phyloP scores from a whole-genome alignment of 1,140 invertebrate species.

The Rhizoglyphus robini region DNA sequence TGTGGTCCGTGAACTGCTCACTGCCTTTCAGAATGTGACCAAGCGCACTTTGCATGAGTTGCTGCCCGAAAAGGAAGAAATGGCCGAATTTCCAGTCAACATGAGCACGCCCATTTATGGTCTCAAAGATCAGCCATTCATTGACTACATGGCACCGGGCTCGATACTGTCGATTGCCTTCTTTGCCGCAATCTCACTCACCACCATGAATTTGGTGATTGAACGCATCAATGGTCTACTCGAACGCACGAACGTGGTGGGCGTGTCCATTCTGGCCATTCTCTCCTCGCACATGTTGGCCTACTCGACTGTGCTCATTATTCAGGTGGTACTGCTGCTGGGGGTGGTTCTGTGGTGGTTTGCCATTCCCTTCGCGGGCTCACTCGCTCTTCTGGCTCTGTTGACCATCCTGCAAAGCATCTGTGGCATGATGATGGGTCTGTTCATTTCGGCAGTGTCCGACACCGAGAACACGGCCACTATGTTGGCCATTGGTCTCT shows the following conservation, averaged over 20 bases:
- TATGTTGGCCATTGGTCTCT: constrained; percentile 77
- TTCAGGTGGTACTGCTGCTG: constrained; percentile 71
- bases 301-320: constrained; percentile 84
- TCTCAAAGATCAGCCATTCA: constrained; percentile 69
- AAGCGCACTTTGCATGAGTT: too few relatives aligned
- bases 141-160: constrained; percentile 86
- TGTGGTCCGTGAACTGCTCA: background rate
- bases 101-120: constrained; percentile 72
- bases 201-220: constrained; percentile 75
- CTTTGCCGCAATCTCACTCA: constrained; percentile 82
- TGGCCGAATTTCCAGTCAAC: constrained; percentile 21
- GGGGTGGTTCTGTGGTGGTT: constrained; percentile 70
- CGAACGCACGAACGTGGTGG: constrained; percentile 74
- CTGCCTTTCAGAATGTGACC: constrained; percentile 25
- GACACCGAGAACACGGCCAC: constrained; percentile 81
- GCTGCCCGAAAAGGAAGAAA: too few relatives aligned
- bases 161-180: constrained; percentile 90
- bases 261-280: constrained; percentile 74
- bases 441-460: constrained; percentile 71
- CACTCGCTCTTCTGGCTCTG: constrained; percentile 53
- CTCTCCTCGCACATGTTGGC: constrained; percentile 80
- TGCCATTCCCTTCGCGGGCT: constrained; percentile 60
- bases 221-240: constrained; percentile 76
- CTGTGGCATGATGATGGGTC: constrained; percentile 85
- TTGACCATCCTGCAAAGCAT: constrained; percentile 61